Evolutionary conservation across 2,113 vertebrate species (phyloP).

Genomic region (Oceanites oceanicus): DNA sequence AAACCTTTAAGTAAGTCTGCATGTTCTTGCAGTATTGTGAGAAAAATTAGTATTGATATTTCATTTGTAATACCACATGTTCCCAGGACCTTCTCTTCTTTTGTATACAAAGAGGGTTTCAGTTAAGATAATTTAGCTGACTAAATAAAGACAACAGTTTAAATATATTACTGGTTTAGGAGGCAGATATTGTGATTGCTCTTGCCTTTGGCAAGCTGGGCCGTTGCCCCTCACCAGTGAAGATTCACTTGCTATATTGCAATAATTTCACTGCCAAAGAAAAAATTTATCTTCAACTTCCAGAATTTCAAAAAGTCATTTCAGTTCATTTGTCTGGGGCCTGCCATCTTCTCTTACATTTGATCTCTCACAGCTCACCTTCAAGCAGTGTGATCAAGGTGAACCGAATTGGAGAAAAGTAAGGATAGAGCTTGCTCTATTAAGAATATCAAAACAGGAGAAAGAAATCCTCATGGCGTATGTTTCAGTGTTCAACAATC

Average conservation of each 20-base stretch:
- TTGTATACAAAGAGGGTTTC: background rate
- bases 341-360: background rate
- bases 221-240: background rate
- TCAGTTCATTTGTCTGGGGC: background rate
- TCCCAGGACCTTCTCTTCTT: background rate
- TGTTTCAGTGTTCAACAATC: background rate
- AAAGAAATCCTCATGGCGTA: background rate
- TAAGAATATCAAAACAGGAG: background rate
- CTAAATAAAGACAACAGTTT: background rate
- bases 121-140: background rate
- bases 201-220: background rate
- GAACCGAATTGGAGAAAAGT: background rate
- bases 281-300: background rate
- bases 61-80: background rate
- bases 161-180: background rate
- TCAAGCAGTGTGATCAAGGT: background rate
- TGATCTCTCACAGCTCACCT: background rate
- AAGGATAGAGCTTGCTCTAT: background rate
- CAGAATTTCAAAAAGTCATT: background rate
- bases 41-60: background rate
- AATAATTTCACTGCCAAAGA: background rate
- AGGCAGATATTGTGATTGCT: background rate
- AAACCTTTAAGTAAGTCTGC: conserved; percentile 90
- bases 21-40: background rate
- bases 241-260: background rate